phyloP scores from a whole-genome alignment of 1,140 invertebrate species.

The Tetramorium parvispinum region DNA sequence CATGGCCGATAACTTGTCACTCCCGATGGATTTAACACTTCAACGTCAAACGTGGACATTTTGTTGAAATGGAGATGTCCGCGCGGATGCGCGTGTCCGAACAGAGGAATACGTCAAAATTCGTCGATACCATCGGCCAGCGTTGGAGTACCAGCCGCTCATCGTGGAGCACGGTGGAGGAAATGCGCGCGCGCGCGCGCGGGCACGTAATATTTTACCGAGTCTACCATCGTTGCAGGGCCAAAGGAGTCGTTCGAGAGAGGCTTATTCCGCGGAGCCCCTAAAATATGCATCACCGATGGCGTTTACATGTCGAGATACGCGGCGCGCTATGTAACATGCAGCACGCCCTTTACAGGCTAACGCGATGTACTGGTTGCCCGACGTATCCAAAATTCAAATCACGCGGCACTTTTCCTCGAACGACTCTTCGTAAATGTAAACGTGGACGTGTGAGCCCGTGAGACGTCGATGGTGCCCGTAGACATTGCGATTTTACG shows the following conservation, averaged over 20 bases:
- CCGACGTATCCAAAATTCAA: constrained; percentile 66
- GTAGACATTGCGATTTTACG: constrained; percentile 63
- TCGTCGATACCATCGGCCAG: constrained; percentile 29
- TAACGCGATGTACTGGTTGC: constrained; percentile 44
- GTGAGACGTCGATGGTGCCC: constrained; percentile 26
- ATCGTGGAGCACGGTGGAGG: not conserved
- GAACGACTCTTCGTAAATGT: constrained; percentile 47
- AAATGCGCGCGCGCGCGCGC: not conserved
- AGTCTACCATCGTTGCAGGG: constrained; percentile 12
- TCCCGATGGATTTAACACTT: not conserved
- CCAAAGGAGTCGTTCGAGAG: constrained; percentile 49
- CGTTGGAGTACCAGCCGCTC: not conserved
- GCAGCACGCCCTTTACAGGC: constrained; percentile 24
- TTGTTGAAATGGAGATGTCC: constrained; percentile 5
- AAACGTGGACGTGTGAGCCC: constrained; percentile 21
- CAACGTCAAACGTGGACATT: constrained; percentile 9
- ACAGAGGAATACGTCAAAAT: not conserved
- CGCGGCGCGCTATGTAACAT: constrained; percentile 36
- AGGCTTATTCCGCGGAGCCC: constrained; percentile 50
- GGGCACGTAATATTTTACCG: constrained; percentile 35
- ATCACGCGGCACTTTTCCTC: constrained; percentile 58
- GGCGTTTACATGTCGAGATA: constrained; percentile 31
- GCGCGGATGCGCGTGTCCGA: not conserved
- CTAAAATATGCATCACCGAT: constrained; percentile 60
- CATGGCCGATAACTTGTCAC: not conserved